phyloP scores from a whole-genome alignment of 2,888 invertebrate genomes.

The Sphecodes monilicornis region DNA sequence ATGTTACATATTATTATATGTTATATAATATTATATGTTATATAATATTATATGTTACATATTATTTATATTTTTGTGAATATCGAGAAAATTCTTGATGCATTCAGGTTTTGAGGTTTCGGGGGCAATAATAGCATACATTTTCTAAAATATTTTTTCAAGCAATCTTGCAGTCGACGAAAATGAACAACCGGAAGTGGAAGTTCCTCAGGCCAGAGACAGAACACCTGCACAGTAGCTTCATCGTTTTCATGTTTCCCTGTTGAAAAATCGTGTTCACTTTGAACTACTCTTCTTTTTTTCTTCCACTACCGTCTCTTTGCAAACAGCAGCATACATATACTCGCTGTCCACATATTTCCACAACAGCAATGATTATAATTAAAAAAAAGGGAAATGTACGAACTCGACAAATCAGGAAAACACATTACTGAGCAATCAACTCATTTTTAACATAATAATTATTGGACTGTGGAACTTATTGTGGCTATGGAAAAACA shows the following conservation, averaged over 20 bases:
- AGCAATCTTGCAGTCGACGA: neutral
- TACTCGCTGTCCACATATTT: neutral
- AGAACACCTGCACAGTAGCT: slow-evolving; percentile 22
- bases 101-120: neutral
- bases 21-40: too few species aligned
- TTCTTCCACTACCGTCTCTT: slow-evolving; percentile 14
- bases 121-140: too few species aligned
- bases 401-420: neutral
- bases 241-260: slow-evolving; percentile 71
- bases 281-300: slow-evolving; percentile 77
- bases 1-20: too few species aligned
- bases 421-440: neutral
- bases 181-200: slow-evolving; percentile 5
- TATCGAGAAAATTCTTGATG: neutral
- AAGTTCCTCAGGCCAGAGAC: neutral
- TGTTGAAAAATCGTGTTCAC: slow-evolving; percentile 78
- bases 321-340: neutral
- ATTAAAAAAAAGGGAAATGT: neutral
- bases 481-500: neutral
- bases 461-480: neutral
- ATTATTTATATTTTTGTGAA: neutral
- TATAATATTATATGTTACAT: too few species aligned
- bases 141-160: neutral
- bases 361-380: neutral
- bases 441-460: neutral